A percentile compares a stretch with the other conserved stretches of the same genome.
These are phyloP conservation scores for Morelia viridis DNA, from an alignment of 2,797 vertebrate species.

Conservation along the genomic window DNA sequence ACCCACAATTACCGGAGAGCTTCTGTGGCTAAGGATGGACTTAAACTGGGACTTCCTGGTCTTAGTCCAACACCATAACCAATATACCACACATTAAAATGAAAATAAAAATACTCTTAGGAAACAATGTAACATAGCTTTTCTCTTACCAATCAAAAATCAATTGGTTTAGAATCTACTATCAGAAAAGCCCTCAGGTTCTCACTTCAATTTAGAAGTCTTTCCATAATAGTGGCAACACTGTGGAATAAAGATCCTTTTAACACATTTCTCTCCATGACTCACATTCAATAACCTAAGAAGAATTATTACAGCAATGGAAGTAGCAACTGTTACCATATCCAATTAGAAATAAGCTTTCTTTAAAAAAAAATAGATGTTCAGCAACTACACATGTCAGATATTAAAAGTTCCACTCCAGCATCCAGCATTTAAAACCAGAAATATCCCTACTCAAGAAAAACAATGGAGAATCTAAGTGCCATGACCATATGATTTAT, in stretches of 20 bases:
- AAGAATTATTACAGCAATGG: not conserved
- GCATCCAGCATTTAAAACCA: slow-evolving; percentile 38
- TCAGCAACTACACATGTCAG: not conserved
- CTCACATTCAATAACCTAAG: not conserved
- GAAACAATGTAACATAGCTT: not conserved
- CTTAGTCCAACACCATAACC: not conserved
- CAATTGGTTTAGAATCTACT: not conserved
- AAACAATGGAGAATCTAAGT: slow-evolving; percentile 39
- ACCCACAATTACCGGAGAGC: not conserved
- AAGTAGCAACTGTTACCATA: not conserved
- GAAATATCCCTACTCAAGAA: slow-evolving; percentile 5
- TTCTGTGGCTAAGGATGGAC: not conserved
- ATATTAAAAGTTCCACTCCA: slow-evolving; percentile 33
- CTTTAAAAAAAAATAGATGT: not conserved
- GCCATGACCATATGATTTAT: slow-evolving; percentile 26
- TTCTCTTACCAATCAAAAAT: not conserved
- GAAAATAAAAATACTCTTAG: not conserved
- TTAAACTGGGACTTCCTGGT: not conserved
- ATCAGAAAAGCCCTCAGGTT: not conserved
- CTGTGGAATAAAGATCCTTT: not conserved
- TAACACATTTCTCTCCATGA: not conserved
- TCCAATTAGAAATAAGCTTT: not conserved
- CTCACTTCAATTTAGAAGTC: not conserved
- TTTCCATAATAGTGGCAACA: not conserved
- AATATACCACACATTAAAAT: not conserved